Base-by-base conservation (phyloP, 1,140 invertebrate genomes). In the Euwallacea fornicatus region DNA sequence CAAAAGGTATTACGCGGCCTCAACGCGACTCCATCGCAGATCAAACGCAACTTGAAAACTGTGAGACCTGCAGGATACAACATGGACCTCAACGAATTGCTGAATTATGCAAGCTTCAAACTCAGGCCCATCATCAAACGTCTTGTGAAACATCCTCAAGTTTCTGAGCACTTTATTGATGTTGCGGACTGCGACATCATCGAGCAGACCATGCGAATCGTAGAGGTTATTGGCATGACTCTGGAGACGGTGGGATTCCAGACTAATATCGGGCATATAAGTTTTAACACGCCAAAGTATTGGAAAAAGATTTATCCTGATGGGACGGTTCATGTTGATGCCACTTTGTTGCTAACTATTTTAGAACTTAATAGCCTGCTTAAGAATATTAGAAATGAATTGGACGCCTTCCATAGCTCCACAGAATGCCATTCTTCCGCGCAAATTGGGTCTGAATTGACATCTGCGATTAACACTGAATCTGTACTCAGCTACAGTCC, bases 321-420 rank as follows among this genome's bases (percentile, higher is more conserved):
- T 16, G 70, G 71, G 0, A 56, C 53, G 16, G 68, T 75, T 50
- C 71, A 56, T 42, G 71, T 75, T 16, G 71, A 72, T 42, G 73
- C 74, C 2, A 11, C 54, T 7, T 60, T 73, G 16, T 62, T 75
- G 46, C 15, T 73, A 11, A 64, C 68, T 15, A 66, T 75, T 15
- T 63, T 75, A 11, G 74, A 75, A 9, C 46, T 75, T 7, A 47
- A 72, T 46, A 71, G 72, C 15, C 21, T 68, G 41, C 47, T 75
- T 42, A 65, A 69, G 42, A 46, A 71, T n/a, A 73, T 75, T 7
- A 71, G 71, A 21, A 47, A 50, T 7, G 43, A 55, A 15, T 11
- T 73, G 21, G 47, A 73, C 16, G 69, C 54, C 47, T 55, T 70
- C n/a, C 53, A 60, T 54, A 46, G 63, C 7, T 66, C 62, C 11